A percentile compares a stretch with the other conserved stretches of the same genome.
These are phyloP conservation scores for Eidolon dupreanum DNA, from an alignment of 2,797 vertebrate genomes.

Conservation along the genomic window DNA sequence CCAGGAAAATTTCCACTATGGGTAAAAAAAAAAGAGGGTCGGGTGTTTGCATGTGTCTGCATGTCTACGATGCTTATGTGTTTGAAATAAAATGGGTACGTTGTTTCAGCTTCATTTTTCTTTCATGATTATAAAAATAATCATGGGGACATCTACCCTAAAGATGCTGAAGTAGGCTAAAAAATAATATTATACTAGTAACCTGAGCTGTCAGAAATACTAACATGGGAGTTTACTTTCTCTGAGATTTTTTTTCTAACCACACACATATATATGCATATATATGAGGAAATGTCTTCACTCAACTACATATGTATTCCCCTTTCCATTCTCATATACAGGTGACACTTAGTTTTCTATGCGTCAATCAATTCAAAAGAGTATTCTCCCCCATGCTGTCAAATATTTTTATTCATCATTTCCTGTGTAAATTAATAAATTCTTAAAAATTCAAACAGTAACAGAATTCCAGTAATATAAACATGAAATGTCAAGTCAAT, in stretches of 20 bases:
- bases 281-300: neutral
- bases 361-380: neutral
- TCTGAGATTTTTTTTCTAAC: neutral
- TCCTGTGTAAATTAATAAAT: constrained; percentile 53
- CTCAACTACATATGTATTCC: neutral
- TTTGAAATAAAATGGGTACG: constrained; percentile 50
- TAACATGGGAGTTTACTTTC: constrained; percentile 43
- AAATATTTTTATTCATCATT: constrained; percentile 53
- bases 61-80: neutral
- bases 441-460: constrained; percentile 32
- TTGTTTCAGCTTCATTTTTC: constrained; percentile 47
- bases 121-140: constrained; percentile 42
- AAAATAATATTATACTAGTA: constrained; percentile 24
- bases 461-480: constrained; percentile 35
- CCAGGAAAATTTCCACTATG: constrained; percentile 25
- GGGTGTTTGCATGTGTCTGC: neutral
- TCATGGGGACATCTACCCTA: neutral
- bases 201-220: constrained; percentile 43
- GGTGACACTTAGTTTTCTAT: neutral
- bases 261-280: neutral
- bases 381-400: neutral
- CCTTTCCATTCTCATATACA: constrained; percentile 31
- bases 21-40: neutral
- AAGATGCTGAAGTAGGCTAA: neutral
- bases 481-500: constrained; percentile 32